A percentile compares a stretch with the other conserved stretches of the same genome.
Conservation (phyloP, 2,888 invertebrate genomes). For the Acleris laterana region DNA sequence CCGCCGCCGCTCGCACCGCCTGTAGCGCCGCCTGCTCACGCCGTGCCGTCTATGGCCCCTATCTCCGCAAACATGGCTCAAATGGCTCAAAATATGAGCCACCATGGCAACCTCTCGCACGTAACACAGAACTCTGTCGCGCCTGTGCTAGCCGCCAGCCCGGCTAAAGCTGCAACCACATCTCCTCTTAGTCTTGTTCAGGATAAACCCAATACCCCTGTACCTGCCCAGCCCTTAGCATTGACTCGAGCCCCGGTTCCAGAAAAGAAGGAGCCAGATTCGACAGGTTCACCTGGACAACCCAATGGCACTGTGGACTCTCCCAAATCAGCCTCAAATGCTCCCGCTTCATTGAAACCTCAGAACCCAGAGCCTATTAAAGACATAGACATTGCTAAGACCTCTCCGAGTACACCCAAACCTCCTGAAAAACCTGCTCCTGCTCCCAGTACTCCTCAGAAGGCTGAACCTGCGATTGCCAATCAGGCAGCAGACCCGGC, state of each 20-base stretch:
- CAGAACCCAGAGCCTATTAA: conserved; percentile 72
- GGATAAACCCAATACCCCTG: conserved; percentile 59
- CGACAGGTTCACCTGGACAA: conserved; percentile 54
- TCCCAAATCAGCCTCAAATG: conserved; percentile 65
- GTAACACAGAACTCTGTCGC: conserved; percentile 71
- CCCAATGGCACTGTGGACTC: conserved; percentile 77
- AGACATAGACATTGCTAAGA: conserved; percentile 75
- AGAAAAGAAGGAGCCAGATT: conserved; percentile 76
- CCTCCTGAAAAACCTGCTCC: conserved; percentile 70
- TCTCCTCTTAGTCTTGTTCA: conserved; percentile 77
- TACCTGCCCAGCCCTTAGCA: conserved; percentile 65
- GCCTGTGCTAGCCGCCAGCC: conserved; percentile 62
- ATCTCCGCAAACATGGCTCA: conserved; percentile 81
- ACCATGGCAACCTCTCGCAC: conserved; percentile 79
- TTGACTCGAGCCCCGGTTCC: conserved; percentile 78
- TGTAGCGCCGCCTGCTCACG: conserved; percentile 59
- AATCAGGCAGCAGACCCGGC: conserved; percentile 58
- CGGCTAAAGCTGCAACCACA: conserved; percentile 65
- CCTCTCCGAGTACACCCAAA: conserved; percentile 76
- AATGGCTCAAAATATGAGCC: conserved; percentile 82
- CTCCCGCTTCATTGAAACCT: conserved; percentile 64
- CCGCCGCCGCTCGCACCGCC: conserved; percentile 61
- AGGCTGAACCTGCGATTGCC: conserved; percentile 59
- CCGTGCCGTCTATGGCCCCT: conserved; percentile 78
- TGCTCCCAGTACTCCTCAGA: conserved; percentile 66